Percentiles rank a stretch among this genome's conserved stretches.
These are phyloP conservation scores for Microchirus variegatus DNA, from an alignment of 2,797 vertebrate species.

Conservation along the genomic window DNA sequence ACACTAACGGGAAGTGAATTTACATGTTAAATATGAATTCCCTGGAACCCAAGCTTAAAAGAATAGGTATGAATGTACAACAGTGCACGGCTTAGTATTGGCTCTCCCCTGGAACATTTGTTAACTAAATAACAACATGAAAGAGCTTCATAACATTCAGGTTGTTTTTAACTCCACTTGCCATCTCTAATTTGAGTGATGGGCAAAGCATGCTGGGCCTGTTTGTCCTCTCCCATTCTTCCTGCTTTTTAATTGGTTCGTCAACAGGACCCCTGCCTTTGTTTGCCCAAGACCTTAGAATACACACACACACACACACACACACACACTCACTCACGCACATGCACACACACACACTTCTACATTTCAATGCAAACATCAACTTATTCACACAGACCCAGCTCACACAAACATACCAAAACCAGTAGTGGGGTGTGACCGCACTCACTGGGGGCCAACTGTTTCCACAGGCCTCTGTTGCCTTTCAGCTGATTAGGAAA, in stretches of 20 bases:
- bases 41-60: conserved; percentile 7
- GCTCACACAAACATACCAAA: conserved; percentile 56
- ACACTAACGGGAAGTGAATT: conserved; percentile 11
- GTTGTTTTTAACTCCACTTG: conserved; percentile 61
- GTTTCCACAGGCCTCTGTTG: conserved; percentile 61
- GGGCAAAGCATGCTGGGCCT: conserved; percentile 49
- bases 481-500: conserved; percentile 65
- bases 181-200: conserved; percentile 66
- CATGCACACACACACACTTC: conserved; percentile 5
- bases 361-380: conserved; percentile 40
- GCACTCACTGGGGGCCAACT: conserved; percentile 31
- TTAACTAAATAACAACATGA: conserved; percentile 17
- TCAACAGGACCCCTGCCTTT: conserved; percentile 70
- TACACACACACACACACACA: conserved; percentile 36
- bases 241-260: conserved; percentile 74
- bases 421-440: conserved; percentile 55
- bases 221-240: conserved; percentile 62
- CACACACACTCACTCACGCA: conserved; percentile 12
- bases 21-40: conserved; percentile 20
- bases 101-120: conserved; percentile 34
- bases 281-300: conserved; percentile 60
- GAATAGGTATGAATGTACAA: not conserved
- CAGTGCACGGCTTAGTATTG: not conserved
- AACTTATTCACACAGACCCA: conserved; percentile 19
- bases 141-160: conserved; percentile 37